Conservation (phyloP, 2,113 vertebrate species). For the Sterrhoptilus dennistouni region DNA sequence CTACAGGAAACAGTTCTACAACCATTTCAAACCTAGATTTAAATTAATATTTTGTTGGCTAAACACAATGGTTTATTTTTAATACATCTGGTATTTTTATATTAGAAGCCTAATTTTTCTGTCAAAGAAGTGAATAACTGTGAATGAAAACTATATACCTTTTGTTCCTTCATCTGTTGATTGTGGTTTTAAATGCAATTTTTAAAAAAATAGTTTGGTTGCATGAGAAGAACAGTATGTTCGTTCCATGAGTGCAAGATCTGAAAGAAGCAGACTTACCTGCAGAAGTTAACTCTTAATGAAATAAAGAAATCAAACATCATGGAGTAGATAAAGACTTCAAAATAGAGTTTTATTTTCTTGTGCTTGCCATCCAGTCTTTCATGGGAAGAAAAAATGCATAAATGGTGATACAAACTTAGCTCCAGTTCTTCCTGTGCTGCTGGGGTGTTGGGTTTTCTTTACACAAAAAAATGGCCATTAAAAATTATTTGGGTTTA, state of each 20-base stretch:
- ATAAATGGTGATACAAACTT: not conserved
- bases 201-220: not conserved
- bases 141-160: conserved; percentile 16
- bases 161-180: conserved; percentile 57
- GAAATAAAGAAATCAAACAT: conserved; percentile 54
- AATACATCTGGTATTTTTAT: not conserved
- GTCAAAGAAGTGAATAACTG: conserved; percentile 34
- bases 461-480: conserved; percentile 9
- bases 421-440: not conserved
- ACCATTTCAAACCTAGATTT: not conserved
- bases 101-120: conserved; percentile 32
- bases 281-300: conserved; percentile 58
- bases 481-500: not conserved
- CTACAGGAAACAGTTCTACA: not conserved
- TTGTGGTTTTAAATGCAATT: conserved; percentile 12
- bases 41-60: not conserved
- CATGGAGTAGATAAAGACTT: conserved; percentile 50
- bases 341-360: conserved; percentile 60
- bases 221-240: conserved; percentile 35
- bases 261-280: conserved; percentile 35
- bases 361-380: conserved; percentile 37
- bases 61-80: not conserved
- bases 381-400: conserved; percentile 38
- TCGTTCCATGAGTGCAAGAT: conserved; percentile 48
- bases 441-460: conserved; percentile 23